Percentiles rank a stretch among this genome's conserved stretches.
These are phyloP conservation scores for Drosophila histrio DNA, from an alignment of 2,888 invertebrate species.

Conservation along the genomic window DNA sequence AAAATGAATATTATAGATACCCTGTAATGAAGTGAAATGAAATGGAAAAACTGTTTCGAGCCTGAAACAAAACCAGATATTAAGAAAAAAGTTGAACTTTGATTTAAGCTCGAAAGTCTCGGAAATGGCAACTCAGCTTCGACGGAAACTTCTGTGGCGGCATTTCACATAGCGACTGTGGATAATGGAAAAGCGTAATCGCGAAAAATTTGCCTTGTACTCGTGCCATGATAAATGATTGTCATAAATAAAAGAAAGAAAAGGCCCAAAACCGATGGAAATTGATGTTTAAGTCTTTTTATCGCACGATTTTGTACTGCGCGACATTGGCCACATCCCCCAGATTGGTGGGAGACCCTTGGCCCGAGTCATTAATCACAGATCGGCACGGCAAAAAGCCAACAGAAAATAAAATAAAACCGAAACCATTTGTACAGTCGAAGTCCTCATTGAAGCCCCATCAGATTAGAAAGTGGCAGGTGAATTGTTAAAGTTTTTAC, in stretches of 20 bases:
- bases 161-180: constrained; percentile 32
- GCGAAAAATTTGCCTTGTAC: constrained; percentile 74
- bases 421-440: constrained; percentile 62
- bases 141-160: not conserved
- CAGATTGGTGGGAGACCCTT: constrained; percentile 29
- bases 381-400: constrained; percentile 61
- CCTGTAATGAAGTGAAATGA: not conserved
- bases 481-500: constrained; percentile 64
- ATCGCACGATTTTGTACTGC: constrained; percentile 75
- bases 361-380: constrained; percentile 72
- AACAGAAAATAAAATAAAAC: constrained; percentile 32
- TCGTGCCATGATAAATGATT: constrained; percentile 80
- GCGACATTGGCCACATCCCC: constrained; percentile 47
- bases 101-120: constrained; percentile 14
- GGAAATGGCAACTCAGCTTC: not conserved
- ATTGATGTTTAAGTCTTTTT: constrained; percentile 80
- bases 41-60: not conserved
- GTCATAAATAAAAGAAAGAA: constrained; percentile 80
- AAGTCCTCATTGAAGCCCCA: constrained; percentile 24
- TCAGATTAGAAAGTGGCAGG: constrained; percentile 40
- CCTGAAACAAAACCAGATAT: constrained; percentile 21
- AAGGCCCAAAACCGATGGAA: constrained; percentile 66
- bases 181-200: constrained; percentile 79
- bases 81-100: constrained; percentile 56
- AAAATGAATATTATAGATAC: not conserved